These are phyloP conservation scores for Lepidurus arcticus DNA, from an alignment of 1,140 invertebrate genomes.

Conservation along the genomic window DNA sequence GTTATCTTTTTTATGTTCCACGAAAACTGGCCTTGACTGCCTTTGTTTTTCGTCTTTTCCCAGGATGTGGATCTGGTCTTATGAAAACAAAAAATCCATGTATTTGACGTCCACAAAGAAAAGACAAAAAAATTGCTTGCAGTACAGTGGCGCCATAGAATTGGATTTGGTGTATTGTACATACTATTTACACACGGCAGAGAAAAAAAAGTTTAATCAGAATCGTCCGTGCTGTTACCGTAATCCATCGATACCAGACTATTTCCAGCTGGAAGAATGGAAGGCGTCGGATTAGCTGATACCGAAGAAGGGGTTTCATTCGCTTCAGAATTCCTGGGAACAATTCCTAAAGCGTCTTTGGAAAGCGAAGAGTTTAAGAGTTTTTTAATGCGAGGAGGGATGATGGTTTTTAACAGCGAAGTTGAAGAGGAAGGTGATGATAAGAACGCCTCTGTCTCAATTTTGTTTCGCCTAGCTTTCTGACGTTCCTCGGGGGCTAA, in stretches of 20 bases:
- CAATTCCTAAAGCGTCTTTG: not conserved
- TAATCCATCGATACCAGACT: not conserved
- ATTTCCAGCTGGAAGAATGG: not conserved
- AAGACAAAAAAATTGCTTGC: not conserved
- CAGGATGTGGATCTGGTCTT: constrained; percentile 18
- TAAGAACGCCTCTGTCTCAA: not conserved
- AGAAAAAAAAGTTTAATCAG: not conserved
- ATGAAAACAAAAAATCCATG: not conserved
- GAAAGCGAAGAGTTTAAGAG: not conserved
- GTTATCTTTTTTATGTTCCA: not conserved
- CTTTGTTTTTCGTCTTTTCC: not conserved
- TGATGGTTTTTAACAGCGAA: not conserved
- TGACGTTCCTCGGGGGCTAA: not conserved
- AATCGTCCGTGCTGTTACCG: constrained; percentile 1
- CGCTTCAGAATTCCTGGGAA: not conserved
- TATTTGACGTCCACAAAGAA: constrained; percentile 20
- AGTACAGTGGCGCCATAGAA: not conserved
- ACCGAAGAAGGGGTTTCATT: not conserved
- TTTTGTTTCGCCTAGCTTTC: not conserved
- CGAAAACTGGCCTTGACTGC: constrained; percentile 14
- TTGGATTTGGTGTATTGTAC: not conserved
- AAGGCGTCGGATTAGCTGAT: not conserved
- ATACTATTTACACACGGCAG: not conserved
- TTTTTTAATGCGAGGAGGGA: not conserved
- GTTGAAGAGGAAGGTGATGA: not conserved